Evolutionary conservation across 2,888 invertebrate species (phyloP).

Genomic region (Galeruca laticollis): DNA sequence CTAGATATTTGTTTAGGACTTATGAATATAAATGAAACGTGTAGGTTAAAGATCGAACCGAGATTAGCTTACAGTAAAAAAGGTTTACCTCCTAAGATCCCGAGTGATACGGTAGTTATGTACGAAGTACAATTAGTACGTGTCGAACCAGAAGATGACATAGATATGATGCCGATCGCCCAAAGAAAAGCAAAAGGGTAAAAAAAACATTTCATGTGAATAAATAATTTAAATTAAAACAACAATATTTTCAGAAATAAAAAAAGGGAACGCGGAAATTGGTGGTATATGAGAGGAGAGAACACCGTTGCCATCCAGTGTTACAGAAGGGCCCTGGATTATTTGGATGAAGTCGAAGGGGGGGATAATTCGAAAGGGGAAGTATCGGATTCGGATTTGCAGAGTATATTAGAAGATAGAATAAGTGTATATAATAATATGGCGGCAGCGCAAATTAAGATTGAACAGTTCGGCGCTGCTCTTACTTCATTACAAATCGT

Average conservation of each 20-base stretch:
- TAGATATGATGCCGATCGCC: slow-evolving; percentile 74
- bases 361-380: slow-evolving; percentile 62
- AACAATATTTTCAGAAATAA: slow-evolving; percentile 69
- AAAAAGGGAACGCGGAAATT: slow-evolving; percentile 90
- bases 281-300: slow-evolving; percentile 89
- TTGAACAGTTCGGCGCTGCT: slow-evolving; percentile 87
- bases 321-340: slow-evolving; percentile 87
- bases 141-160: slow-evolving; percentile 75
- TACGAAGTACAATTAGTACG: slow-evolving; percentile 81
- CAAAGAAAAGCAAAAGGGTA: slow-evolving; percentile 84
- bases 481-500: slow-evolving; percentile 86
- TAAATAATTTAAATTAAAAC: background rate
- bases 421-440: slow-evolving; percentile 91
- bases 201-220: slow-evolving; percentile 41
- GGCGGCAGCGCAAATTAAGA: slow-evolving; percentile 92
- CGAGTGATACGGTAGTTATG: slow-evolving; percentile 74
- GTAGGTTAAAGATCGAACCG: slow-evolving; percentile 78
- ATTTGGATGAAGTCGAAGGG: slow-evolving; percentile 80
- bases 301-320: slow-evolving; percentile 85
- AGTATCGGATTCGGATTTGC: slow-evolving; percentile 72
- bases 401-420: slow-evolving; percentile 81
- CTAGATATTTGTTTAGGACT: slow-evolving; percentile 86
- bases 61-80: slow-evolving; percentile 86
- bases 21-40: slow-evolving; percentile 86
- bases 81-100: slow-evolving; percentile 79